Evolutionary conservation across 2,888 invertebrate genomes (phyloP).

Genomic region (Villa cingulata): DNA sequence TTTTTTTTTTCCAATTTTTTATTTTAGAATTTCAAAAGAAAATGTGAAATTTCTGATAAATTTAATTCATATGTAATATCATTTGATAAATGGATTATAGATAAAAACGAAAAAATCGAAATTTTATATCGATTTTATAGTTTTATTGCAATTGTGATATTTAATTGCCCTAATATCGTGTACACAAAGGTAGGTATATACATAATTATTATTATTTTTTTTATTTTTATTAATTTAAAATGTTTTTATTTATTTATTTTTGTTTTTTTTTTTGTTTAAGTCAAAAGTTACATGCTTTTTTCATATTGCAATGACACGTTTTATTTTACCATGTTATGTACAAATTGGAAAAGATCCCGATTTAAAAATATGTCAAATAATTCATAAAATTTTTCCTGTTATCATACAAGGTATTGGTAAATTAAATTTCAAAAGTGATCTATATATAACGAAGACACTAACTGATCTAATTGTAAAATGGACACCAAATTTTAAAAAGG

Average conservation of each 20-base stretch:
- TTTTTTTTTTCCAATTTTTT: background rate
- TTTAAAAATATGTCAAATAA: conserved; percentile 33
- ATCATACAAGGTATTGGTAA: conserved; percentile 40
- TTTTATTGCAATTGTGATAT: conserved; percentile 32
- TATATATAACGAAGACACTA: conserved; percentile 37
- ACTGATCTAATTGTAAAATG: conserved; percentile 38
- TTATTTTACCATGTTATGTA: conserved; percentile 39
- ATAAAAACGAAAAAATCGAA: conserved; percentile 24
- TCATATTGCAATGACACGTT: conserved; percentile 37
- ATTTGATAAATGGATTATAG: conserved; percentile 30
- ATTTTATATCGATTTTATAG: conserved; percentile 28
- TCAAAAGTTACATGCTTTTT: conserved; percentile 35
- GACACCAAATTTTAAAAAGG: conserved; percentile 32
- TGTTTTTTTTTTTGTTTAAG: conserved; percentile 8
- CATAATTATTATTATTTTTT: background rate
- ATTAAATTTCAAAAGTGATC: conserved; percentile 36
- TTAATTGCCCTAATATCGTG: conserved; percentile 29
- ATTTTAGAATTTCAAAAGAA: conserved; percentile 16
- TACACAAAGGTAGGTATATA: conserved; percentile 26
- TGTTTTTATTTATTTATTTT: background rate
- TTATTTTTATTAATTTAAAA: background rate
- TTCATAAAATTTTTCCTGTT: conserved; percentile 41
- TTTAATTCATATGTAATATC: conserved; percentile 27
- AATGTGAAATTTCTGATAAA: conserved; percentile 25
- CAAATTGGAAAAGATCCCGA: conserved; percentile 37